A percentile compares a stretch with the other conserved stretches of the same genome.
phyloP scores from a whole-genome alignment of 1,140 invertebrate species.

The Pseudomyrmex flavicornis region DNA sequence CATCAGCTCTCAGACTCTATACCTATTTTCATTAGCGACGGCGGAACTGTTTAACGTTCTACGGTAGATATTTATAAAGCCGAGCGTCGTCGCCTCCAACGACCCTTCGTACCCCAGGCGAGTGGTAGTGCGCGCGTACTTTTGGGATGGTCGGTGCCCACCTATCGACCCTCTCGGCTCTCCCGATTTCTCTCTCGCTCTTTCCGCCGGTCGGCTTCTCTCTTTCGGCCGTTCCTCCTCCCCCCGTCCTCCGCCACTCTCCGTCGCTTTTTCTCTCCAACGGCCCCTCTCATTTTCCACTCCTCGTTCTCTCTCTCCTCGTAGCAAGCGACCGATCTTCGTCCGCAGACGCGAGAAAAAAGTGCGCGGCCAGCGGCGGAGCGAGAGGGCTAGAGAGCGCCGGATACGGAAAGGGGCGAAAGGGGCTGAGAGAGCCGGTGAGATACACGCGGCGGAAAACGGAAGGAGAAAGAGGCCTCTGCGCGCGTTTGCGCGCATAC shows the following conservation, averaged over 20 bases:
- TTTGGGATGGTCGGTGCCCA: conserved; percentile 77
- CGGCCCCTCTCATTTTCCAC: conserved; percentile 64
- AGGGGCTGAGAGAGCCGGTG: conserved; percentile 52
- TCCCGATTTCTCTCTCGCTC: conserved; percentile 64
- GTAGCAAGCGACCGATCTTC: conserved; percentile 74
- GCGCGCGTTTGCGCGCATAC: conserved; percentile 27
- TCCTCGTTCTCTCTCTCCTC: conserved; percentile 60
- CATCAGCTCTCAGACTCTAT: conserved; percentile 54
- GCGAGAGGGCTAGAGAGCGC: conserved; percentile 29
- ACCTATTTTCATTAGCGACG: conserved; percentile 76
- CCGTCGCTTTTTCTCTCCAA: conserved; percentile 59
- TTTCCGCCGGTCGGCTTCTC: conserved; percentile 49
- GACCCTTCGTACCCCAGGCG: conserved; percentile 62
- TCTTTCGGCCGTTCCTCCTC: conserved; percentile 24
- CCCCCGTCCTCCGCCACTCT: conserved; percentile 52
- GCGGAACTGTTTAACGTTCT: conserved; percentile 79
- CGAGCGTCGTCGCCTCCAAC: conserved; percentile 68
- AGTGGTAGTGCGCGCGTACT: conserved; percentile 71
- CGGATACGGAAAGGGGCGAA: conserved; percentile 38
- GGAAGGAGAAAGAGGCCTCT: conserved; percentile 49
- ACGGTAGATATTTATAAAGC: conserved; percentile 80
- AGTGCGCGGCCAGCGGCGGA: conserved; percentile 63
- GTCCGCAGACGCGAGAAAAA: conserved; percentile 72
- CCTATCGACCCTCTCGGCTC: conserved; percentile 81
- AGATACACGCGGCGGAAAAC: conserved; percentile 48